phyloP scores from a whole-genome alignment of 2,888 invertebrate species.

The Prosapia bicincta region DNA sequence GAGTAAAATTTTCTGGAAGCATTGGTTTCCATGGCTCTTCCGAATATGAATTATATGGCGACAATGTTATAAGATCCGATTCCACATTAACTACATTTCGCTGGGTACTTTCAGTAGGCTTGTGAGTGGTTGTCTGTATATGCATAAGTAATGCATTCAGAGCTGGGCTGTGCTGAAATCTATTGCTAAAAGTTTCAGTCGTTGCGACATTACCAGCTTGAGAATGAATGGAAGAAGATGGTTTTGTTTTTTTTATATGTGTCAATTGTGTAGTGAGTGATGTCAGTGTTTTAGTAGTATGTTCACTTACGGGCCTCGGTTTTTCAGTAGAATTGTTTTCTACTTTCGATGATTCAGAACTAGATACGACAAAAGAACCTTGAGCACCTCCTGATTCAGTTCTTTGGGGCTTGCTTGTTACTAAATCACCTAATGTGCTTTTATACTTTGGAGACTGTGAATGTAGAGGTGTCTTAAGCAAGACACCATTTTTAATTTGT shows the following conservation, averaged over 20 bases:
- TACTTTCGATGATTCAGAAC: constrained; percentile 2
- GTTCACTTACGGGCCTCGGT: background rate
- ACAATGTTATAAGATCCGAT: constrained; percentile 24
- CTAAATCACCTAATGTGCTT: constrained; percentile 44
- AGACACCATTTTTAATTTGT: background rate
- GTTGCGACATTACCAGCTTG: background rate
- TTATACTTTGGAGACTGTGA: constrained; percentile 3
- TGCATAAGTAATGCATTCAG: constrained; percentile 14
- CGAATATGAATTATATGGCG: constrained; percentile 20
- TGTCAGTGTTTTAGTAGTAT: background rate
- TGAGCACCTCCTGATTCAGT: background rate
- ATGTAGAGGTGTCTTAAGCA: background rate
- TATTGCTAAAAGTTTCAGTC: background rate
- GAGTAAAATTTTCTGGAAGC: constrained; percentile 31
- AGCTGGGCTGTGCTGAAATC: constrained; percentile 18
- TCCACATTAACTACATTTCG: constrained; percentile 50
- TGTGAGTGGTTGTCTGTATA: constrained; percentile 36
- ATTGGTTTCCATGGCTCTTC: constrained; percentile 37
- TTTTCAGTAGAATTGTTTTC: constrained; percentile 4
- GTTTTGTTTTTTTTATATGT: too few relatives aligned
- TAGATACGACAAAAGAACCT: constrained; percentile 15
- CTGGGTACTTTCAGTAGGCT: constrained; percentile 61
- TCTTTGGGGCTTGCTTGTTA: constrained; percentile 56
- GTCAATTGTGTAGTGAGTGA: background rate
- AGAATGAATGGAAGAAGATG: background rate